Evolutionary conservation across 1,140 invertebrate species (phyloP).

Genomic region (Paraescarpia echinospica): DNA sequence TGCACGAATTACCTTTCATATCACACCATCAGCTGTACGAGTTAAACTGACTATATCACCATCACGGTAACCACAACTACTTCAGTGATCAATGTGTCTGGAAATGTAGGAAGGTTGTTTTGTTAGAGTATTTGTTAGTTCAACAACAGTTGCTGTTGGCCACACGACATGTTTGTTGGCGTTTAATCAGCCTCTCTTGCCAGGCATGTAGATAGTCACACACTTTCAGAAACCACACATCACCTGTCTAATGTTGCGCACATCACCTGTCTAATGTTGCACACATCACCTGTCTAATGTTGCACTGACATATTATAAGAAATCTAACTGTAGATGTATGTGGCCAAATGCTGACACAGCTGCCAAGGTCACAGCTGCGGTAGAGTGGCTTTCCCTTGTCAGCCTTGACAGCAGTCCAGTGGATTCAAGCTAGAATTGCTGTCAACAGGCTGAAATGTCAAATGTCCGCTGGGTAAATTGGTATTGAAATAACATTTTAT

Average conservation of each 20-base stretch:
- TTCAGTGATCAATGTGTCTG: not conserved
- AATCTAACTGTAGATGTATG: not conserved
- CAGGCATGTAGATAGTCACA: not conserved
- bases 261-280: not conserved
- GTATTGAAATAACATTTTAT: not conserved
- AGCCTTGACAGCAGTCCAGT: not conserved
- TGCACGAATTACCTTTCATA: not conserved
- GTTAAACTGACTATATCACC: not conserved
- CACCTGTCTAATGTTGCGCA: not conserved
- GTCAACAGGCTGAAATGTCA: not conserved
- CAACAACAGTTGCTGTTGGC: not conserved
- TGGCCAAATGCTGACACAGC: not conserved
- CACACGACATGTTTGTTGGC: not conserved
- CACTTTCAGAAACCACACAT: not conserved
- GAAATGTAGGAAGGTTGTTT: not conserved
- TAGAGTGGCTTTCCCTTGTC: not conserved
- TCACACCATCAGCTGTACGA: not conserved
- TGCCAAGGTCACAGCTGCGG: not conserved
- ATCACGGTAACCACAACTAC: not conserved
- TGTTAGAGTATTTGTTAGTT: not conserved
- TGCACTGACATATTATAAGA: not conserved
- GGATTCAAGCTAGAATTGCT: not conserved
- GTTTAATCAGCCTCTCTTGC: not conserved
- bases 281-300: not conserved
- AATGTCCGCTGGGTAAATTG: not conserved